Percentiles rank a stretch among this genome's conserved stretches.
These are phyloP conservation scores for Darevskia mixta DNA, from an alignment of 2,797 vertebrate species.

Conservation along the genomic window DNA sequence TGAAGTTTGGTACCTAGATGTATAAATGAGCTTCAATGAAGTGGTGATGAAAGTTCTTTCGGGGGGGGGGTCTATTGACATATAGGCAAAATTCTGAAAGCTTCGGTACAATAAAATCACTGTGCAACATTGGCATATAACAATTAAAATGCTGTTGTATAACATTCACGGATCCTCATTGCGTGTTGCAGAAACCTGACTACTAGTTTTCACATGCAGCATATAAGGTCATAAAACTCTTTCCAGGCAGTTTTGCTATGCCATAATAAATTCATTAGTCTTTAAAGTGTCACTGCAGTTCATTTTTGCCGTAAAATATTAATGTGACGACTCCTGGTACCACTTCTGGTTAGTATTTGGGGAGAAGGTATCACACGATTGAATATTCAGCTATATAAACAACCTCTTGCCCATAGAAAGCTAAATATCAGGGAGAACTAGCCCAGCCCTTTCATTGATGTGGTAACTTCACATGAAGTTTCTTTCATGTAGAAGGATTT, in stretches of 20 bases:
- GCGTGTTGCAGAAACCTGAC: not conserved
- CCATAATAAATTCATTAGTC: no score
- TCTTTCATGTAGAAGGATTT: not conserved
- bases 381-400: not conserved
- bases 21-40: not conserved
- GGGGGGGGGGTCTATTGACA: not conserved
- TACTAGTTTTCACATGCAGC: not conserved
- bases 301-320: no score
- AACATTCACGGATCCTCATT: no score
- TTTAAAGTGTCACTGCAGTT: no score
- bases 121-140: no score
- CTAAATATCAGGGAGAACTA: not conserved
- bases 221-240: not conserved
- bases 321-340: no score
- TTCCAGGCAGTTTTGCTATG: no score
- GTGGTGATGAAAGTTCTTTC: not conserved
- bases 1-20: not conserved
- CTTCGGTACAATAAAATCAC: no score
- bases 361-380: no score
- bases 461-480: not conserved
- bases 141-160: no score
- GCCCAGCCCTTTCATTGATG: not conserved
- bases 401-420: not conserved
- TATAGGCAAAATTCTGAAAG: not conserved
- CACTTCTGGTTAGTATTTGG: not conserved